Evolutionary conservation across 2,888 invertebrate genomes (phyloP).

Genomic region (Loripinus fragilis): DNA sequence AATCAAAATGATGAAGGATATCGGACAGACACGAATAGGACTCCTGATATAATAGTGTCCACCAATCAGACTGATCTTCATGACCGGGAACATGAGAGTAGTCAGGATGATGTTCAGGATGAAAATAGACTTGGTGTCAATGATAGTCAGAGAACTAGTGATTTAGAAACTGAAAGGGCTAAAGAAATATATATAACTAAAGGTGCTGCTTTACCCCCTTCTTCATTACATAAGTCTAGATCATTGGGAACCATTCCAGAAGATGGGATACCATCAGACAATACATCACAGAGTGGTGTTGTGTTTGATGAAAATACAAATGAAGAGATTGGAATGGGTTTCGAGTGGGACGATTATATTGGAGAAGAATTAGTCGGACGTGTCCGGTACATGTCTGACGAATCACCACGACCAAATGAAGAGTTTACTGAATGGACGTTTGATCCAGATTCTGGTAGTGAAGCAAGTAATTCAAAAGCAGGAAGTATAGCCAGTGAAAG

Average conservation of each 20-base stretch:
- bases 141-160: conserved; percentile 32
- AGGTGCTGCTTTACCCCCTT: conserved; percentile 67
- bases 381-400: conserved; percentile 61
- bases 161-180: conserved; percentile 64
- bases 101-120: background rate
- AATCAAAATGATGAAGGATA: conserved; percentile 57
- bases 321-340: conserved; percentile 60
- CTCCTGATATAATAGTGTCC: conserved; percentile 23
- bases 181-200: conserved; percentile 75
- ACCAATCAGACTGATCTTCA: background rate
- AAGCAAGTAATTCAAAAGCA: conserved; percentile 47
- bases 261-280: conserved; percentile 66
- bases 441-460: conserved; percentile 62
- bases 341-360: conserved; percentile 79
- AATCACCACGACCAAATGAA: conserved; percentile 50
- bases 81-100: background rate
- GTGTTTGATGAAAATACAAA: conserved; percentile 65
- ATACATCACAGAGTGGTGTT: conserved; percentile 64
- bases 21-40: conserved; percentile 41
- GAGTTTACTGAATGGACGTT: conserved; percentile 65
- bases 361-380: conserved; percentile 73
- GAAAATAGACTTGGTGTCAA: conserved; percentile 31
- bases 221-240: conserved; percentile 63
- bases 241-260: conserved; percentile 74
- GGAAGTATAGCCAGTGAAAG: conserved; percentile 62